phyloP scores from a whole-genome alignment of 2,113 vertebrate genomes.

The Tetrax tetrax region DNA sequence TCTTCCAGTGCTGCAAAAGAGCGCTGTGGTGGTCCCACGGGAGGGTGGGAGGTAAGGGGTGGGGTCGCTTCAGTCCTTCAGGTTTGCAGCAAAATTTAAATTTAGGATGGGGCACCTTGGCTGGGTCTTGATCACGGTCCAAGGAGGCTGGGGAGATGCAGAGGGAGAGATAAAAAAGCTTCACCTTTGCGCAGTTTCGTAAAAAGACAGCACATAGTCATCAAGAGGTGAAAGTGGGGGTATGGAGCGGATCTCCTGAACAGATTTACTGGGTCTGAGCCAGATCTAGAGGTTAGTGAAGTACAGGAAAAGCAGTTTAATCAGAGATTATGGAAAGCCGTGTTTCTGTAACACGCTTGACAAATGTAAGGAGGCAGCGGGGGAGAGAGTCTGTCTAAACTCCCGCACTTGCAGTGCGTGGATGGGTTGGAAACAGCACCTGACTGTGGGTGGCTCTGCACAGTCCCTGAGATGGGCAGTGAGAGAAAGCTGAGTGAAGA shows the following conservation, averaged over 20 bases:
- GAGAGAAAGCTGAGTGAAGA: not conserved
- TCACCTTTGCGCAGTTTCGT: not conserved
- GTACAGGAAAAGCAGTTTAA: not conserved
- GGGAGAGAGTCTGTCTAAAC: not conserved
- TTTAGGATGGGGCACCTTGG: not conserved
- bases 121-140: not conserved
- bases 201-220: not conserved
- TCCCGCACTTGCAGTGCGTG: accelerated
- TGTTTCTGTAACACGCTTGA: not conserved
- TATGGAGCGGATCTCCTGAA: not conserved
- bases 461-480: not conserved
- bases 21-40: not conserved
- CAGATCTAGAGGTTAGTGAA: conserved; percentile 8
- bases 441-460: not conserved
- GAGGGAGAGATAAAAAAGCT: not conserved
- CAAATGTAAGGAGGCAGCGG: not conserved
- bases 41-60: not conserved
- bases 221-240: not conserved
- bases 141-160: not conserved
- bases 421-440: not conserved
- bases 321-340: not conserved
- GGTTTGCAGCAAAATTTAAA: not conserved
- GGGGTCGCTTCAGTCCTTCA: not conserved
- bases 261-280: not conserved
- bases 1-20: conserved; percentile 48